These are phyloP conservation scores for Philypnodon macrostomus DNA, from an alignment of 2,797 vertebrate genomes.

Conservation along the genomic window DNA sequence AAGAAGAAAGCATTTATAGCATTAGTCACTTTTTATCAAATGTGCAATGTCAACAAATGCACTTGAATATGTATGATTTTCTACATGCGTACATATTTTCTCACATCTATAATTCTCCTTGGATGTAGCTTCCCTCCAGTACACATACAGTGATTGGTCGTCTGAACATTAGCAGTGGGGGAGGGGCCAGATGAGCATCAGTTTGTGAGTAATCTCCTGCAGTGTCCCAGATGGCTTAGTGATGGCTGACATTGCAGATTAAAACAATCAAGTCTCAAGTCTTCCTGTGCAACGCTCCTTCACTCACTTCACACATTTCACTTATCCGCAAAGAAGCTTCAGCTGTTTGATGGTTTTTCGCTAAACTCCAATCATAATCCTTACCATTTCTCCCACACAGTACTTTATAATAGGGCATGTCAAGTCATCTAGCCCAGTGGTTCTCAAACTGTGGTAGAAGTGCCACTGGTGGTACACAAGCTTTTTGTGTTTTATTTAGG, in stretches of 20 bases:
- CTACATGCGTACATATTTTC: too few relatives aligned
- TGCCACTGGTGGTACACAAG: too few relatives aligned
- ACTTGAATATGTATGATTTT: too few relatives aligned
- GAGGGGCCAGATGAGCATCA: slow-evolving; percentile 54
- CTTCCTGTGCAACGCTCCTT: slow-evolving; percentile 24
- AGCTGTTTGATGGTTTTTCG: slow-evolving; percentile 1
- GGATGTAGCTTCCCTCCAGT: slow-evolving; percentile 17
- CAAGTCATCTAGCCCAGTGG: not conserved
- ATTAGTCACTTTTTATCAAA: too few relatives aligned
- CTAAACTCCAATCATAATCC: not conserved
- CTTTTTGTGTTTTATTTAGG: too few relatives aligned
- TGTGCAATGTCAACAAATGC: too few relatives aligned
- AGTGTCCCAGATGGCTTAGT: slow-evolving; percentile 77
- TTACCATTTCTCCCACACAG: not conserved
- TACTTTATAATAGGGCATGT: not conserved
- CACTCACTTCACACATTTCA: slow-evolving; percentile 29
- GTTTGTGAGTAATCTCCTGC: slow-evolving; percentile 73
- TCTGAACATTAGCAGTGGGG: slow-evolving; percentile 33
- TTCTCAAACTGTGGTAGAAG: too few relatives aligned
- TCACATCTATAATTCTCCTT: slow-evolving; percentile 5
- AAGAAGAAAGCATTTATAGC: not conserved
- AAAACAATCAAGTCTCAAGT: slow-evolving; percentile 65
- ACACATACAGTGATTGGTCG: slow-evolving; percentile 42
- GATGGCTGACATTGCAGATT: slow-evolving; percentile 69
- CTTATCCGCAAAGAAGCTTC: slow-evolving; percentile 24